Base-by-base conservation (phyloP, 2,797 vertebrate genomes). In the Amphiprion clarkii region DNA sequence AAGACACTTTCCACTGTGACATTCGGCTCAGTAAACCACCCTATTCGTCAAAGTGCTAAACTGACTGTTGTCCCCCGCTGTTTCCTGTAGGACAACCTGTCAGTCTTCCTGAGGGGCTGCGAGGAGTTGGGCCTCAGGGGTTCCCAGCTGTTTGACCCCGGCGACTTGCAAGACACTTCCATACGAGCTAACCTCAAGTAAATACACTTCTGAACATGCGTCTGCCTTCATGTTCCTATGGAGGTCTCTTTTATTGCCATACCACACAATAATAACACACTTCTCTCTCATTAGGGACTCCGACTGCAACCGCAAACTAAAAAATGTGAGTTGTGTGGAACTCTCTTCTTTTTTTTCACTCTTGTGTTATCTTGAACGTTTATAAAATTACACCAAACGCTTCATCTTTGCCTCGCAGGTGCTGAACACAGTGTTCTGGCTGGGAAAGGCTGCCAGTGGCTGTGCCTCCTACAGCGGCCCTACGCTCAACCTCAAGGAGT, bases 381-480 rank as follows among this genome's bases (percentile, higher is more conserved):
- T 2, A 48, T 67, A 44, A 21, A 58, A 39, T 23, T 21, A 2
- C 57, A 49, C 21, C 17, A 46, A 71, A 60, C 19, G 12, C 1
- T 0, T 0, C 49, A 9, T 53, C 83, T 85, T 25, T 90, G 75
- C 61, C 67, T 78, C 71, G 23, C 91, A 99, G 98, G 97, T 99
- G 61, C 92, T 99, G 92, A 97, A 99, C 86, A 99, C 98, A 56
- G 95, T 99, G 87, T 99, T 98, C 90, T 99, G 98, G 98, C 95
- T 99, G 63, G 98, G 97, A 42, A 99, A 98, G 89, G 95, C 96
- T 4, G 97, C 97, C 60, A 95, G 96, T 72, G 94, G 94, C 91
- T 97, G 95, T 25, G 78, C 96, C 0, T 95, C 95, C 1, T 99
- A 96, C 59, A 96, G 91, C 1, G 98, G 98, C 46, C 96, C 96